Evolutionary conservation across 2,888 invertebrate genomes (phyloP).

Genomic region (Dryococelus australis): DNA sequence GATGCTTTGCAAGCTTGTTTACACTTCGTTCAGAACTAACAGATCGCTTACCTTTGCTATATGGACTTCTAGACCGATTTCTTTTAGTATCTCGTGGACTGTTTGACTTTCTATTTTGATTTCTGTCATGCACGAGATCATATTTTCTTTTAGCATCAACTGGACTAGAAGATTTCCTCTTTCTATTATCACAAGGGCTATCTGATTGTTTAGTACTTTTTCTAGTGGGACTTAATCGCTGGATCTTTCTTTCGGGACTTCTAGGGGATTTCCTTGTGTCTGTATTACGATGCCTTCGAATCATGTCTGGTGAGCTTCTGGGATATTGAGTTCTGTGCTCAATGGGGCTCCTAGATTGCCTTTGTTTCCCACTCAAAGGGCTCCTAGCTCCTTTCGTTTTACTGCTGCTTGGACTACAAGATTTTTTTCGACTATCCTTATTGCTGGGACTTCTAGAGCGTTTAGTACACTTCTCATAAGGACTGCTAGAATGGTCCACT

Average conservation of each 20-base stretch:
- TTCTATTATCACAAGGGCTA: background rate
- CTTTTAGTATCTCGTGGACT: background rate
- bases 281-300: background rate
- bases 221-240: background rate
- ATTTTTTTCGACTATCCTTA: background rate
- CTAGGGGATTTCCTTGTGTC: background rate
- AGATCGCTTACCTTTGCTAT: background rate
- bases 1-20: background rate
- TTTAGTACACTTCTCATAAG: background rate
- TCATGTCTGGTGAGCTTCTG: background rate
- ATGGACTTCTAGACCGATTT: conserved; percentile 9
- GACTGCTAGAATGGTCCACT: conserved; percentile 17
- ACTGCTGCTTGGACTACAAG: conserved; percentile 12
- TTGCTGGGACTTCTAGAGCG: background rate
- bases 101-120: background rate
- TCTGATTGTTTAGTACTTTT: background rate
- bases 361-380: background rate
- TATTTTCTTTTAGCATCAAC: background rate
- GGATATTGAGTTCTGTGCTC: background rate
- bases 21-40: background rate
- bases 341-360: background rate
- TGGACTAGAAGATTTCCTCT: background rate
- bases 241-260: background rate
- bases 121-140: background rate
- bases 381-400: background rate